These are phyloP conservation scores for Crossoptilon crossoptilon DNA, from an alignment of 2,797 vertebrate genomes.

Conservation along the genomic window DNA sequence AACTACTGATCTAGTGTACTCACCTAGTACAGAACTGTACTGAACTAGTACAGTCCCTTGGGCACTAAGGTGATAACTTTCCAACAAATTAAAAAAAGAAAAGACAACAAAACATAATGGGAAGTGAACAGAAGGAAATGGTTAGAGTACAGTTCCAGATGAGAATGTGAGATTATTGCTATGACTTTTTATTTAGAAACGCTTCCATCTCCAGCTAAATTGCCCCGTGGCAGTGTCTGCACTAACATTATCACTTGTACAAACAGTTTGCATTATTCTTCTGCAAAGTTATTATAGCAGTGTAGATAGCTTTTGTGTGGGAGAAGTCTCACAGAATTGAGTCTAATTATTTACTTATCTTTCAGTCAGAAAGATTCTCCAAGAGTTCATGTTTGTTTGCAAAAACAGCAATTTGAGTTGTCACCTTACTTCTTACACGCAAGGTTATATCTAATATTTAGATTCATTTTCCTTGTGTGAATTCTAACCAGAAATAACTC, in stretches of 20 bases:
- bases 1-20: neutral
- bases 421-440: neutral
- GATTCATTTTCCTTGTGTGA: neutral
- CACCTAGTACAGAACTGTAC: no score
- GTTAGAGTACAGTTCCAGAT: neutral
- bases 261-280: constrained; percentile 17
- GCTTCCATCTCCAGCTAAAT: neutral
- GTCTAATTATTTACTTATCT: constrained; percentile 18
- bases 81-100: neutral
- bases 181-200: neutral
- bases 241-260: neutral
- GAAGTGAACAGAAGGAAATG: neutral
- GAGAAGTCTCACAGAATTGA: neutral
- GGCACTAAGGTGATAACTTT: accelerated
- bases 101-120: neutral
- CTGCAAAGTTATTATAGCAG: neutral
- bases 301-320: neutral
- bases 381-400: neutral
- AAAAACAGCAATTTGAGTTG: constrained; percentile 19
- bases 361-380: neutral
- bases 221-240: neutral
- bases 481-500: neutral
- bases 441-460: neutral
- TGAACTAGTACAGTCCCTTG: neutral
- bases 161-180: neutral